Evolutionary conservation across 2,888 invertebrate species (phyloP).

Genomic region (Cantharis rufa): DNA sequence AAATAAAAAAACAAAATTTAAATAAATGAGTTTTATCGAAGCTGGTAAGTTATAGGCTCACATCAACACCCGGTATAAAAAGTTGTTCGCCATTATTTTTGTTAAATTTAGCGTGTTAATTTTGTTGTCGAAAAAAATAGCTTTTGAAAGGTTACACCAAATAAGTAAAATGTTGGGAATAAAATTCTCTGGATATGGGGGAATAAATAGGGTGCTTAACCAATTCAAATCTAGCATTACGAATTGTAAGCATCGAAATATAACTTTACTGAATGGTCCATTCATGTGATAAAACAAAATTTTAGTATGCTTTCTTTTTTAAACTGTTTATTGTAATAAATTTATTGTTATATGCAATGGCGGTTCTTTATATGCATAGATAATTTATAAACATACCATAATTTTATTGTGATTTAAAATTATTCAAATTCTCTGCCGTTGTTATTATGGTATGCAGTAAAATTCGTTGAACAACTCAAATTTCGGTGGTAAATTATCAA

Average conservation of each 20-base stretch:
- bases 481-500: background rate
- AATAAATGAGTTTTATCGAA: background rate
- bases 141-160: background rate
- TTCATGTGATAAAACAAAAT: background rate
- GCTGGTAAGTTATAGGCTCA: background rate
- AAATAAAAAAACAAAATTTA: background rate
- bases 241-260: conserved; percentile 3
- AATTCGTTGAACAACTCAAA: background rate
- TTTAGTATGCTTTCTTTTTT: background rate
- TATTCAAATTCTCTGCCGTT: background rate
- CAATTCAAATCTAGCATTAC: conserved; percentile 1
- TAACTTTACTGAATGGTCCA: background rate
- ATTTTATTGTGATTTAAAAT: background rate
- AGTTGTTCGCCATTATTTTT: background rate
- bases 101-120: background rate
- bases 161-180: background rate
- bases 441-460: background rate
- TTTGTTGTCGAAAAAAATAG: background rate
- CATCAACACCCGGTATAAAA: background rate
- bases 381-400: background rate
- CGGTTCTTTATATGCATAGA: background rate
- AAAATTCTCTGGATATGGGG: background rate
- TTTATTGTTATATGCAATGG: background rate
- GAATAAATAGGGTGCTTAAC: background rate
- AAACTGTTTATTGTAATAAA: background rate